Base-by-base conservation (phyloP, 2,113 vertebrate species). In the Paracanthobrama guichenoti region DNA sequence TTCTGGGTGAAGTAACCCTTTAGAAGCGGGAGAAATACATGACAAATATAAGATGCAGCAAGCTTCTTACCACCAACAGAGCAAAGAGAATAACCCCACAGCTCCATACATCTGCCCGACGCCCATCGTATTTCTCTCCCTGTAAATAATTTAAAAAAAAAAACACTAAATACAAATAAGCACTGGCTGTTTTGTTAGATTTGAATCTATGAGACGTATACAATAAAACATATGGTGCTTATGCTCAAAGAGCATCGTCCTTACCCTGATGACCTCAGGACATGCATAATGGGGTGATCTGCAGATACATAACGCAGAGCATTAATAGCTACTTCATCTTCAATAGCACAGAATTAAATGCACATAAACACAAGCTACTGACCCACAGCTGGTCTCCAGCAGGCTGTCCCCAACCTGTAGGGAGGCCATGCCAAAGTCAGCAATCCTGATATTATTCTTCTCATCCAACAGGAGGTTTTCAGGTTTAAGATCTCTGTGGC, bases 361-460 rank as follows among this genome's bases (percentile, higher is more conserved):
- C 24, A 83, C 53, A 66, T 26, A 67, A 50, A 72, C n/a, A 44
- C 6, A 80, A 60, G 67, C 18, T 55, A 80, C 85, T 90, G 81
- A 95, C 94, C 94, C 94, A 83, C 94, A 97, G 87, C 96, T 97
- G 72, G 96, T 97, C 91, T 97, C 96, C 88, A 97, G 90, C 53
- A 97, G 94, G 89, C 95, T 97, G 92, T 96, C 96, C 66, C 96
- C 96, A 78, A 97, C 96, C 89, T 97, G 96, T 83, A 97, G 94
- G 22, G 96, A 97, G 2, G 96, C 96, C 96, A 97, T 97, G 81
- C 96, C 96, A 4, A 97, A 97, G 91, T 97, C 96, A 1, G 96
- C 96, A 50, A 97, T 96, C 69, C 96, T 94, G 84, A 97, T 97
- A 90, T 97, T 97, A 81, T 97, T 97, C 87, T 97, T 97, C 92